Percentiles rank a stretch among this genome's conserved stretches.
phyloP scores from a whole-genome alignment of 2,888 invertebrate species.

The Pristionchus fissidentatus region DNA sequence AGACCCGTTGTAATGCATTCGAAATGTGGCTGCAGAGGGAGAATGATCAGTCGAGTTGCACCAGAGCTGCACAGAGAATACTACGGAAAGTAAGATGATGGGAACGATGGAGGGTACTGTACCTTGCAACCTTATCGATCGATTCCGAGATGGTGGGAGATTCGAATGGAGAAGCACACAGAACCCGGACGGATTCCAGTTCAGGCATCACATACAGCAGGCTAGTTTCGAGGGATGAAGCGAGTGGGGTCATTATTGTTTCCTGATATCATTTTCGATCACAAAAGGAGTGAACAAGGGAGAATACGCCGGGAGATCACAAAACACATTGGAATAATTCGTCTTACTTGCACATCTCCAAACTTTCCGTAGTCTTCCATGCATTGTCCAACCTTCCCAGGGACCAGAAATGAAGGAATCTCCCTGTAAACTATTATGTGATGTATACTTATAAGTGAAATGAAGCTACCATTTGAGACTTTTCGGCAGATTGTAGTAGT shows the following conservation, averaged over 20 bases:
- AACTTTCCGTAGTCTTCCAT: slow-evolving; percentile 46
- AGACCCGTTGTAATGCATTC: slow-evolving; percentile 38
- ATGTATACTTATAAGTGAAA: background rate
- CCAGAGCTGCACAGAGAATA: slow-evolving; percentile 1
- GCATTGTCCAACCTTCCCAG: slow-evolving; percentile 37
- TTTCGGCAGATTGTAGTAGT: slow-evolving; percentile 42
- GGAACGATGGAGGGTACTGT: too few relatives aligned
- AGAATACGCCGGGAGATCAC: background rate
- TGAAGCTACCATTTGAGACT: slow-evolving; percentile 8
- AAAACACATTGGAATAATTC: background rate
- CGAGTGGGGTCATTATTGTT: slow-evolving; percentile 23
- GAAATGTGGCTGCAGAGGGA: slow-evolving; percentile 48
- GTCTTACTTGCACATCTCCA: slow-evolving; percentile 43
- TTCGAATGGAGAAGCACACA: slow-evolving; percentile 46
- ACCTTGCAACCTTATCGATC: slow-evolving; percentile 4
- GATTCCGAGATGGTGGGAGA: slow-evolving; percentile 34
- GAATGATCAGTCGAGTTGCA: slow-evolving; percentile 28
- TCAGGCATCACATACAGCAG: slow-evolving; percentile 40
- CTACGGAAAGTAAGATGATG: too few relatives aligned
- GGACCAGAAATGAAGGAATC: slow-evolving; percentile 35
- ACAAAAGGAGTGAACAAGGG: too few relatives aligned
- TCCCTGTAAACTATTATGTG: background rate
- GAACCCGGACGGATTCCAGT: slow-evolving; percentile 41
- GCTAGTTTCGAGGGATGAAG: background rate
- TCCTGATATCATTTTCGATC: slow-evolving; percentile 23